Evolutionary conservation across 2,113 vertebrate species (phyloP).

Genomic region (Grammomys dolichurus): DNA sequence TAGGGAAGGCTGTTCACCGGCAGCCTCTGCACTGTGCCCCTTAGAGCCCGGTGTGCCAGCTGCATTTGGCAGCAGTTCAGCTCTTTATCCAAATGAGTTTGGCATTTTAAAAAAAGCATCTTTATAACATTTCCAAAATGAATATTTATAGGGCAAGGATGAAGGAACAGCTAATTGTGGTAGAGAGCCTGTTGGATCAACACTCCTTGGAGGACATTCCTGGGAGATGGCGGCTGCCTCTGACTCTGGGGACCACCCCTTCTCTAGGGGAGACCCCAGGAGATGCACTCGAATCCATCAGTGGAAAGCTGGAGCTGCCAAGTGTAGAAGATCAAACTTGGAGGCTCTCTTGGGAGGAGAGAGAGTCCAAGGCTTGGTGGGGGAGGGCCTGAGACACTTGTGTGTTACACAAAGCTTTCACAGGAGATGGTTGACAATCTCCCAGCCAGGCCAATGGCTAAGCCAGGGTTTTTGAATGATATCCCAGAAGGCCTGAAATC

Average conservation of each 20-base stretch:
- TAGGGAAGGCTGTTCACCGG: not conserved
- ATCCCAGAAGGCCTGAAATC: not conserved
- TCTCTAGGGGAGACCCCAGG: not conserved
- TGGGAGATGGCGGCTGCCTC: not conserved
- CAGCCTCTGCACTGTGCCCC: accelerated
- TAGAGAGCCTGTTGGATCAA: constrained; percentile 4
- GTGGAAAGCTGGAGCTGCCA: not conserved
- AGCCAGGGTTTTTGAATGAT: accelerated
- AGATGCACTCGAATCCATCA: not conserved
- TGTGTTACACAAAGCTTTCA: accelerated
- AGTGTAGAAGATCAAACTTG: too few relatives aligned
- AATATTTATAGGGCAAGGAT: constrained; percentile 53
- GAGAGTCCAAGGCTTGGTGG: not conserved
- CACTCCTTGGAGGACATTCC: not conserved
- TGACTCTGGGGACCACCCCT: not conserved
- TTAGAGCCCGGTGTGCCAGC: not conserved
- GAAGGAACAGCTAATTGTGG: not conserved
- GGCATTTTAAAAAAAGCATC: constrained; percentile 1
- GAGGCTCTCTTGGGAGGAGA: not conserved
- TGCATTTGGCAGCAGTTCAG: not conserved
- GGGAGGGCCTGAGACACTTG: not conserved
- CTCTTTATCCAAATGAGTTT: not conserved
- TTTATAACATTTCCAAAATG: constrained; percentile 40
- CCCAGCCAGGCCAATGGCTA: not conserved
- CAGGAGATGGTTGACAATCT: not conserved